Evolutionary conservation across 2,113 vertebrate genomes (phyloP).

Genomic region (Microtus montanus): DNA sequence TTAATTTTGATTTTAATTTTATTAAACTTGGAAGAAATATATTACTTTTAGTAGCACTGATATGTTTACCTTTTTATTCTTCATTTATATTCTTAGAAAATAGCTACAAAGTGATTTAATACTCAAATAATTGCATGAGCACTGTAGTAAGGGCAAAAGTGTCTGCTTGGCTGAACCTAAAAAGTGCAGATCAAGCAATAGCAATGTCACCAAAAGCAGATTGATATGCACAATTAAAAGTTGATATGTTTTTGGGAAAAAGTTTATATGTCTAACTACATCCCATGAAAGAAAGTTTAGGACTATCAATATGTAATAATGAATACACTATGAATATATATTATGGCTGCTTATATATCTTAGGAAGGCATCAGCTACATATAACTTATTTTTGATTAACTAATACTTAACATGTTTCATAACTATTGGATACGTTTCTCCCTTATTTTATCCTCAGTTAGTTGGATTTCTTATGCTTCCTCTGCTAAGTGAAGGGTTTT

Average conservation of each 20-base stretch:
- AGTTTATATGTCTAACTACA: neutral
- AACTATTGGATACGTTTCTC: neutral
- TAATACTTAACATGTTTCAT: neutral
- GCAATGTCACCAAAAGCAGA: neutral
- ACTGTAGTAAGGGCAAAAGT: neutral
- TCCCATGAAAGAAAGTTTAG: neutral
- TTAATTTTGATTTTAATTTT: conserved; percentile 47
- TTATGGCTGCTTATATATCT: neutral
- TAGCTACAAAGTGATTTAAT: neutral
- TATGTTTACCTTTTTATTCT: neutral
- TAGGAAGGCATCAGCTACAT: neutral
- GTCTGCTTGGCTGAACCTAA: neutral
- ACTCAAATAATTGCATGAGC: neutral
- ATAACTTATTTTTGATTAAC: neutral
- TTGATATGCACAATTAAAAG: neutral
- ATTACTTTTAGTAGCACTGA: neutral
- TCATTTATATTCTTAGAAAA: conserved; percentile 26
- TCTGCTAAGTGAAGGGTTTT: neutral
- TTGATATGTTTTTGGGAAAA: neutral
- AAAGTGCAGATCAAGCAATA: neutral
- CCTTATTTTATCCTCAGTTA: conserved; percentile 10
- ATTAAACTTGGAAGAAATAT: neutral
- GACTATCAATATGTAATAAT: neutral
- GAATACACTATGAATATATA: neutral
- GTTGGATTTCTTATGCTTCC: neutral